phyloP scores from a whole-genome alignment of 2,888 invertebrate genomes.

The Elegia similella region DNA sequence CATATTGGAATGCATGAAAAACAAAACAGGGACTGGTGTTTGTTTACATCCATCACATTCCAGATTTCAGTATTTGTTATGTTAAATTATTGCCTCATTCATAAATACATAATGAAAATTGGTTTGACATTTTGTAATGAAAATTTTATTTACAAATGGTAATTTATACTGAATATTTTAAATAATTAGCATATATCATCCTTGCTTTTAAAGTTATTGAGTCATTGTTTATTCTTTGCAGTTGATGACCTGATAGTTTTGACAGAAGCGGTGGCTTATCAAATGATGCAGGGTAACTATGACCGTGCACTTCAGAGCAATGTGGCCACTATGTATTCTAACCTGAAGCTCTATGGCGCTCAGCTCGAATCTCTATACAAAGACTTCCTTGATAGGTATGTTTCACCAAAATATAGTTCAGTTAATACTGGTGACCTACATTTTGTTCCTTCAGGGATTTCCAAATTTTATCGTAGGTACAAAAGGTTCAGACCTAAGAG shows the following conservation, averaged over 20 bases:
- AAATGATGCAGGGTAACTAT: slow-evolving; percentile 88
- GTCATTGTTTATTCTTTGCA: slow-evolving; percentile 53
- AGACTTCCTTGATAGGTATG: slow-evolving; percentile 89
- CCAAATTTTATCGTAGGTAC: too few relatives aligned
- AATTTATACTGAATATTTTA: slow-evolving; percentile 10
- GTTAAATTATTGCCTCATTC: too few relatives aligned
- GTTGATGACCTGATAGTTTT: slow-evolving; percentile 92
- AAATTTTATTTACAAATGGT: neutral
- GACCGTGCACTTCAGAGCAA: slow-evolving; percentile 86
- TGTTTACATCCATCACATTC: too few relatives aligned
- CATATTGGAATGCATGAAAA: slow-evolving; percentile 24
- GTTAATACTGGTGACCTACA: too few relatives aligned
- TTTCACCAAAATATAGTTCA: too few relatives aligned
- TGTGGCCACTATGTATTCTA: slow-evolving; percentile 89
- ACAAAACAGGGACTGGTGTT: neutral
- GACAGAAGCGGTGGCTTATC: slow-evolving; percentile 90
- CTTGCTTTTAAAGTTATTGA: neutral
- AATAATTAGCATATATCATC: neutral
- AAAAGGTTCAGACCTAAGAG: too few relatives aligned
- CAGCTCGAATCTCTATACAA: slow-evolving; percentile 91
- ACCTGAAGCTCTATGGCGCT: slow-evolving; percentile 89
- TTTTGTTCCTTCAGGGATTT: too few relatives aligned
- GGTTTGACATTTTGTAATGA: neutral
- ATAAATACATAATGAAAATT: neutral
- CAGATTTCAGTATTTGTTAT: too few relatives aligned